Evolutionary conservation across 2,888 invertebrate species (phyloP), one percentile per base, ranked within the genome.

Genomic region (Allacma fusca): DNA sequence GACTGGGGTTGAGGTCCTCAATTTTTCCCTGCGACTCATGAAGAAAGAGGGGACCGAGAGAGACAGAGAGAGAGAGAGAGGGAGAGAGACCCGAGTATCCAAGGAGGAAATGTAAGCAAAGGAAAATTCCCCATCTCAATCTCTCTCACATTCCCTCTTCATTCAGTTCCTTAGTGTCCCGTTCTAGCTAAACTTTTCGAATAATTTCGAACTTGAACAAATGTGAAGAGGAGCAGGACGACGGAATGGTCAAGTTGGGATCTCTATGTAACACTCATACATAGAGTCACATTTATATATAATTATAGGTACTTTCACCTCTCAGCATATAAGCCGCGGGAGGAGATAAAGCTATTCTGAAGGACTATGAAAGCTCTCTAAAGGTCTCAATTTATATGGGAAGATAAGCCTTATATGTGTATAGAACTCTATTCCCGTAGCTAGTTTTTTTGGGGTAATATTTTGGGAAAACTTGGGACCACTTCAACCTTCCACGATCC

Each of bases 121-220:
- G 44, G 59, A 40, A 75, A 75, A 68, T 34, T 67, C 21, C 43
- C 75, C 65, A 44, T 65, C 75, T 75, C 67, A 67, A 67, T 67
- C 67, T 65, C 65, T 75, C 50, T 43, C 68, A 59, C 69, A 69
- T 57, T 28, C 34, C 57, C 43, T 43, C 64, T 74, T 64, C 43
- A 44, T 24, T 57, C 62, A 50, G 50, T 50, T 75, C 75, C 69
- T 75, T 59, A 21, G 67, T 75, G 70, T 71, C 73, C 71, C 71
- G 34, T 67, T 75, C 64, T 34, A 40, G 50, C 28, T 59, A 74
- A 78, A 78, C 75, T 78, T 78, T 78, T 78, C 78, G 68, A 78
- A 78, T 78, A 78, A 78, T 78, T 78, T 78, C 64, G 34, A 78
- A 78, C 67, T 74, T 78, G 65, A 72, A 72, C 68, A 67, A 68